Evolutionary conservation across 2,888 invertebrate species (phyloP).

Genomic region (Hydropsyche betteni): DNA sequence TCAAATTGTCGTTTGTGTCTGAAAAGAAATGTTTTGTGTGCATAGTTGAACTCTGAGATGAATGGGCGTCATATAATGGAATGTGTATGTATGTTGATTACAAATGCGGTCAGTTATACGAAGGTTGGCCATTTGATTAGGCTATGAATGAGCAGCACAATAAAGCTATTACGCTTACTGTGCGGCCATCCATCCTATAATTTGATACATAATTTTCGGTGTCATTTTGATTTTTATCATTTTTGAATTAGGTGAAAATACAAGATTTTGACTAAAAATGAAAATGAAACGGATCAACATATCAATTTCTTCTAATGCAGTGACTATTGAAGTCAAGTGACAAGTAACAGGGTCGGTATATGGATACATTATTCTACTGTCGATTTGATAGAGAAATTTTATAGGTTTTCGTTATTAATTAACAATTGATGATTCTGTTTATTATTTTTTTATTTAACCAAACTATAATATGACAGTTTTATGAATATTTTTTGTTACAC

Average conservation of each 20-base stretch:
- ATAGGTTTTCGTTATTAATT: no score
- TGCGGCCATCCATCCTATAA: constrained; percentile 17
- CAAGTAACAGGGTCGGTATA: no score
- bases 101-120: constrained; percentile 19
- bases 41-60: constrained; percentile 12
- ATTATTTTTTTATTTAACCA: not conserved
- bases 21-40: not conserved
- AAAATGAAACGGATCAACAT: no score
- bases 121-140: constrained; percentile 16
- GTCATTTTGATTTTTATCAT: no score
- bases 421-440: no score
- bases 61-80: constrained; percentile 10
- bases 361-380: no score
- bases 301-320: no score
- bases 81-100: constrained; percentile 2
- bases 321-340: no score
- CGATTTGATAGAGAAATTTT: no score
- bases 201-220: not conserved
- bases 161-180: constrained; percentile 22
- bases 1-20: no score
- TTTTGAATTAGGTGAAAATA: no score
- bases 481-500: not conserved
- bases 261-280: no score
- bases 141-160: constrained; percentile 30
- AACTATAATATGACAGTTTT: not conserved